Conservation (phyloP, 2,113 vertebrate species). For the Sitta europaea region DNA sequence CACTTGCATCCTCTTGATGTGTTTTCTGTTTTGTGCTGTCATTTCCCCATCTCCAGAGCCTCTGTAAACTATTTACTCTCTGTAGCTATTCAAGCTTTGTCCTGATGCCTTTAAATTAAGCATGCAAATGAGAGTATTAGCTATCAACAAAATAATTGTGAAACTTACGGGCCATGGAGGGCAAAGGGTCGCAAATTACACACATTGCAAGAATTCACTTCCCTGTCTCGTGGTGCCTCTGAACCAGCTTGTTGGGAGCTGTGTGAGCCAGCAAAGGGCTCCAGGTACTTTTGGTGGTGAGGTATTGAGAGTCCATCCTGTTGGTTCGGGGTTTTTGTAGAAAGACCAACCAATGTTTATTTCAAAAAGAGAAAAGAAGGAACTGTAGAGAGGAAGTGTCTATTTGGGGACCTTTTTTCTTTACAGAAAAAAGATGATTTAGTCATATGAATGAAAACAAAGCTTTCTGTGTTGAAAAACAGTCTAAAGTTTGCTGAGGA, state of each 20-base stretch:
- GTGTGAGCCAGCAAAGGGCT: background rate
- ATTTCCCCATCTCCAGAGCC: background rate
- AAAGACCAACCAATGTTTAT: background rate
- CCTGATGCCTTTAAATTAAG: background rate
- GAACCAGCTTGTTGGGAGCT: background rate
- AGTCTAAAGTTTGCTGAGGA: background rate
- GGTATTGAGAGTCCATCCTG: background rate
- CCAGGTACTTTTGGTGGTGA: background rate
- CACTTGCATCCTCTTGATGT: rapidly evolving
- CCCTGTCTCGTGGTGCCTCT: rapidly evolving
- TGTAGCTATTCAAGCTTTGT: background rate
- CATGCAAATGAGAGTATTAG: background rate
- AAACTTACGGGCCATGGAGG: rapidly evolving
- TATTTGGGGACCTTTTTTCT: background rate
- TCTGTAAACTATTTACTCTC: background rate
- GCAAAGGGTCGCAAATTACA: background rate
- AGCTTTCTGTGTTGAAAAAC: slow-evolving; percentile 9
- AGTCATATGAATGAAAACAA: slow-evolving; percentile 21
- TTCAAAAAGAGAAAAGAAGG: slow-evolving; percentile 21
- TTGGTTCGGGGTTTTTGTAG: background rate
- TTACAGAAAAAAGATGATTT: background rate
- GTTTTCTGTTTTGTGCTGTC: background rate
- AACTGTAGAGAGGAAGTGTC: slow-evolving; percentile 40
- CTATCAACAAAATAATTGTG: background rate
- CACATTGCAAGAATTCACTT: background rate